These are phyloP conservation scores for Toxostoma redivivum DNA, from an alignment of 2,113 vertebrate species.

Conservation along the genomic window DNA sequence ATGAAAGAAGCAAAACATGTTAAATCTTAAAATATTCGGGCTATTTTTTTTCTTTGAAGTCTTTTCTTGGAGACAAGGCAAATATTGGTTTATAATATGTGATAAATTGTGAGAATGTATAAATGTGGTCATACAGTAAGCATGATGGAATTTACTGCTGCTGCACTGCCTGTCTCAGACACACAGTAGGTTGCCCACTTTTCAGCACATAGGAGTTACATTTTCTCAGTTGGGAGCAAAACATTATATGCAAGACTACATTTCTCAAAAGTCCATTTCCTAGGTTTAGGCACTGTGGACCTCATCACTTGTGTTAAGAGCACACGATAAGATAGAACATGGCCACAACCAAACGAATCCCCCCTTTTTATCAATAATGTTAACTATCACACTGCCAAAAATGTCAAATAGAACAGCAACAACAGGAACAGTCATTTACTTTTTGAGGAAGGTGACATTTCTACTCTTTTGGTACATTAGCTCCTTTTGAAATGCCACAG, in stretches of 20 bases:
- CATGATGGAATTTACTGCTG: neutral
- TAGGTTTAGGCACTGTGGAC: neutral
- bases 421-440: neutral
- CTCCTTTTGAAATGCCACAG: neutral
- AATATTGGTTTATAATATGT: neutral
- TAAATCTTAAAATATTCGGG: neutral
- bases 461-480: neutral
- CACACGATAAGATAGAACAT: neutral
- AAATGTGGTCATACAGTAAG: neutral
- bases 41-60: neutral
- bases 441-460: conserved; percentile 17
- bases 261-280: neutral
- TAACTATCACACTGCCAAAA: neutral
- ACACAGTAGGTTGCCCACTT: neutral
- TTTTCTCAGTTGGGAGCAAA: neutral
- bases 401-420: neutral
- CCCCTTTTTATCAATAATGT: neutral
- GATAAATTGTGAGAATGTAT: neutral
- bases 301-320: neutral
- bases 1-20: neutral
- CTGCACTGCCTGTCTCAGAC: neutral
- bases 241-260: neutral
- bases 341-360: neutral
- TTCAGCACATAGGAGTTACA: neutral
- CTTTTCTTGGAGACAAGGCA: neutral